Conservation (phyloP, 2,888 invertebrate genomes). For the Ennomos fuscantarius region DNA sequence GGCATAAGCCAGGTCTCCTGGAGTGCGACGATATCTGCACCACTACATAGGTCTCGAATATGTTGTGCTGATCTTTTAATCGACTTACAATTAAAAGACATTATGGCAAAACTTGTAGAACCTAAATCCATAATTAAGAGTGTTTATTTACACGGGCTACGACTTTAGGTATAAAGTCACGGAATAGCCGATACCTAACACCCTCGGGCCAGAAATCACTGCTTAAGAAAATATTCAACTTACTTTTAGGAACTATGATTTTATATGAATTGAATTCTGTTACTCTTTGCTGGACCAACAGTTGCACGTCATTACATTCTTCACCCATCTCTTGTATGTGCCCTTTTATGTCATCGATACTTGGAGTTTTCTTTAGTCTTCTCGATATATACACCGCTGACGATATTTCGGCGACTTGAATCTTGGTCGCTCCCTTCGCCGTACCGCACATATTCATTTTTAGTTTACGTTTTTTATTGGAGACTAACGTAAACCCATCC, state of each 20-base stretch:
- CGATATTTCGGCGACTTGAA: constrained; percentile 3
- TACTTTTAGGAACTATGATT: too few relatives aligned
- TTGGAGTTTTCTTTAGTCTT: constrained; percentile 4
- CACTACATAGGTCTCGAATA: constrained; percentile 1
- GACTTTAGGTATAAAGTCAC: too few relatives aligned
- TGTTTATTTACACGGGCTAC: neutral
- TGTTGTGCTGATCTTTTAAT: constrained; percentile 15
- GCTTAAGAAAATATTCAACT: too few relatives aligned
- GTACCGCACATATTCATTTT: constrained; percentile 13
- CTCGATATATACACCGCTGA: constrained; percentile 4
- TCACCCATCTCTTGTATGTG: constrained; percentile 4
- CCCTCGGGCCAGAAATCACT: too few relatives aligned
- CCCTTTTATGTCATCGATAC: neutral
- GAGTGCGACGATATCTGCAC: neutral
- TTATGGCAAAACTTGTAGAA: constrained; percentile 1
- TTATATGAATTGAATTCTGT: too few relatives aligned
- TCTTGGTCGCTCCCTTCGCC: constrained; percentile 1
- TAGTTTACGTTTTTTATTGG: constrained; percentile 5
- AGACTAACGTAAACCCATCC: constrained; percentile 3
- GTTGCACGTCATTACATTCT: neutral
- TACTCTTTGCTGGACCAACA: too few relatives aligned
- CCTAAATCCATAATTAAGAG: constrained; percentile 4
- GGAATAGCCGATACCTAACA: too few relatives aligned
- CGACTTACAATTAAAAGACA: constrained; percentile 25
- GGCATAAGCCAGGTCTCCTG: constrained; percentile 5